A percentile compares a stretch with the other conserved stretches of the same genome.
phyloP scores from a whole-genome alignment of 2,888 invertebrate genomes.

The Stegana nigrithorax region DNA sequence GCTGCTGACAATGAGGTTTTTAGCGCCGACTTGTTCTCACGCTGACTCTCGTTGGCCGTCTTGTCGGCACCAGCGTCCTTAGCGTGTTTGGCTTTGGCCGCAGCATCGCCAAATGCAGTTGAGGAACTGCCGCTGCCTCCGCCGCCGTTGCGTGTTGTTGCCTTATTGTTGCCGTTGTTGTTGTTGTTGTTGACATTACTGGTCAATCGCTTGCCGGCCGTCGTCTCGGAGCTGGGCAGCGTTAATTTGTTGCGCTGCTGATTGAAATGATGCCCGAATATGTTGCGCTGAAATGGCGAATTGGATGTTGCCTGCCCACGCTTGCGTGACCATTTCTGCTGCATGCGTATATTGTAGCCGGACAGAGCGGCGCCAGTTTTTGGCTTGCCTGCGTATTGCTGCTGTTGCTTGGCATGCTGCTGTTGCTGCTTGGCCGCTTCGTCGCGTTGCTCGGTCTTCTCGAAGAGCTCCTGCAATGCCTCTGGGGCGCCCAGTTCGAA shows the following conservation, averaged over 20 bases:
- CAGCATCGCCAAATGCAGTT: constrained; percentile 26
- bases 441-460: constrained; percentile 44
- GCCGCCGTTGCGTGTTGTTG: constrained; percentile 13
- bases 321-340: constrained; percentile 64
- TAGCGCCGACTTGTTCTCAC: background rate
- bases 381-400: constrained; percentile 29
- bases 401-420: constrained; percentile 25
- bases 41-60: background rate
- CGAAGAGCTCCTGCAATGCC: constrained; percentile 59
- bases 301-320: constrained; percentile 43
- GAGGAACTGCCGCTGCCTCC: constrained; percentile 2
- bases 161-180: constrained; percentile 26
- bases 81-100: constrained; percentile 19
- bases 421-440: constrained; percentile 33
- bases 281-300: constrained; percentile 49
- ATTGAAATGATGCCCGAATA: constrained; percentile 57
- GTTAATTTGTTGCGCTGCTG: constrained; percentile 50
- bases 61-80: constrained; percentile 17
- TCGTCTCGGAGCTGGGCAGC: constrained; percentile 54
- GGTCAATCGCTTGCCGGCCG: constrained; percentile 54
- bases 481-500: constrained; percentile 52
- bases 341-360: constrained; percentile 55
- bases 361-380: constrained; percentile 23
- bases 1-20: constrained; percentile 18
- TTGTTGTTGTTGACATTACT: background rate